Percentiles rank a stretch among this genome's conserved stretches.
phyloP scores from a whole-genome alignment of 1,140 invertebrate species.

The Tribolium castaneum region DNA sequence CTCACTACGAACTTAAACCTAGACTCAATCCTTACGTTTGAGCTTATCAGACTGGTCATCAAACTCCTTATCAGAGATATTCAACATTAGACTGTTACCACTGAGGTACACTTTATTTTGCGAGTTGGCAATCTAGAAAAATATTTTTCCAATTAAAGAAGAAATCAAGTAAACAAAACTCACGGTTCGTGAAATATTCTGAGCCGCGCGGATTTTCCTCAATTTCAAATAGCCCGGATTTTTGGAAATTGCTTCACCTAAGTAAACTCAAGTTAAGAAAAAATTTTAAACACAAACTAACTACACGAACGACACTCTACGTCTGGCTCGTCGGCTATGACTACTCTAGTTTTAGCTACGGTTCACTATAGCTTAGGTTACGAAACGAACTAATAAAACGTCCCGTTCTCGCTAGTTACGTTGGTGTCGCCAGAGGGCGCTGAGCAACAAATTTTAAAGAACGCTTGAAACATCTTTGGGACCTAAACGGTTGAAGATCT shows the following conservation, averaged over 20 bases:
- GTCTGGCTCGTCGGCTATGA: conserved; percentile 20
- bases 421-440: no score
- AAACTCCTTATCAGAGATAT: conserved; percentile 94
- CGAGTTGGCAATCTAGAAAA: conserved; percentile 41
- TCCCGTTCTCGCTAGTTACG: no score
- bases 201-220: conserved; percentile 96
- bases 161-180: conserved; percentile 58
- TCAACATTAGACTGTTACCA: conserved; percentile 95
- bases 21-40: conserved; percentile 77
- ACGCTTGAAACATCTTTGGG: no score
- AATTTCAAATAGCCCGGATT: conserved; percentile 99
- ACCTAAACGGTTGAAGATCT: no score
- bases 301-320: neutral
- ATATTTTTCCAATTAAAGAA: conserved; percentile 38
- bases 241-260: conserved; percentile 93
- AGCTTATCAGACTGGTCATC: conserved; percentile 88
- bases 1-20: conserved; percentile 18
- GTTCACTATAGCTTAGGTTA: no score
- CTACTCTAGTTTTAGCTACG: neutral
- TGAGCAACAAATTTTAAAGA: no score
- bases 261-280: conserved; percentile 80
- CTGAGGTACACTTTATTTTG: conserved; percentile 76
- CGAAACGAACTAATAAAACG: no score
- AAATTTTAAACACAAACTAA: conserved; percentile 50
- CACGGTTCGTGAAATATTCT: conserved; percentile 96